Evolutionary conservation across 2,888 invertebrate species (phyloP).

Genomic region (Diploptera punctata): DNA sequence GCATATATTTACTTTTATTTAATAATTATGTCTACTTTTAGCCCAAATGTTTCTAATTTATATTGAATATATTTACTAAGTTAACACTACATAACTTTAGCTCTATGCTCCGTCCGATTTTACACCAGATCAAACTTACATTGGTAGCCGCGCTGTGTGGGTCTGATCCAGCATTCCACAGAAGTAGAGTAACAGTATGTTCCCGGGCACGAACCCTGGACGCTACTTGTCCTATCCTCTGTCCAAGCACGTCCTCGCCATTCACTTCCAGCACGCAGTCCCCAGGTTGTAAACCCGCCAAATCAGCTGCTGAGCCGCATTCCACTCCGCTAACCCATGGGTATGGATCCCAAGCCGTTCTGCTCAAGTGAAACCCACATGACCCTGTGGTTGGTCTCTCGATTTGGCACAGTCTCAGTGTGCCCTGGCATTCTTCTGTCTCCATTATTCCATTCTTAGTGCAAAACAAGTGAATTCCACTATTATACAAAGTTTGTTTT

Average conservation of each 20-base stretch:
- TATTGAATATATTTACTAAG: too few relatives aligned
- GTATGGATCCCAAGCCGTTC: slow-evolving; percentile 82
- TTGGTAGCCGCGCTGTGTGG: slow-evolving; percentile 52
- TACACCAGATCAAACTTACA: slow-evolving; percentile 5
- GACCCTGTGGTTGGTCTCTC: slow-evolving; percentile 64
- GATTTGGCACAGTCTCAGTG: slow-evolving; percentile 54
- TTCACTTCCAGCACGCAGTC: slow-evolving; percentile 76
- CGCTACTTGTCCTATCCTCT: slow-evolving; percentile 63
- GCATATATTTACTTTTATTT: too few relatives aligned
- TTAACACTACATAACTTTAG: too few relatives aligned
- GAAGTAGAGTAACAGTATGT: slow-evolving; percentile 44
- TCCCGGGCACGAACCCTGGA: slow-evolving; percentile 46
- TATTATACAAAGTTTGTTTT: too few relatives aligned
- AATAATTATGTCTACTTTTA: too few relatives aligned
- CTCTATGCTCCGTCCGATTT: too few relatives aligned
- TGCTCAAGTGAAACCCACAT: slow-evolving; percentile 69
- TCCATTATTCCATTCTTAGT: too few relatives aligned
- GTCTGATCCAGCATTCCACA: slow-evolving; percentile 48
- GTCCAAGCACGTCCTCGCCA: slow-evolving; percentile 61
- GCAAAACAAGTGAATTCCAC: too few relatives aligned
- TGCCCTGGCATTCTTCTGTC: not conserved
- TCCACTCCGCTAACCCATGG: slow-evolving; percentile 78
- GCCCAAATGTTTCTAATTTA: too few relatives aligned
- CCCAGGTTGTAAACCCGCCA: slow-evolving; percentile 69
- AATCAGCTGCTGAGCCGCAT: slow-evolving; percentile 65